These are phyloP conservation scores for Pan paniscus DNA, from an alignment of 2,113 vertebrate genomes.

Conservation along the genomic window DNA sequence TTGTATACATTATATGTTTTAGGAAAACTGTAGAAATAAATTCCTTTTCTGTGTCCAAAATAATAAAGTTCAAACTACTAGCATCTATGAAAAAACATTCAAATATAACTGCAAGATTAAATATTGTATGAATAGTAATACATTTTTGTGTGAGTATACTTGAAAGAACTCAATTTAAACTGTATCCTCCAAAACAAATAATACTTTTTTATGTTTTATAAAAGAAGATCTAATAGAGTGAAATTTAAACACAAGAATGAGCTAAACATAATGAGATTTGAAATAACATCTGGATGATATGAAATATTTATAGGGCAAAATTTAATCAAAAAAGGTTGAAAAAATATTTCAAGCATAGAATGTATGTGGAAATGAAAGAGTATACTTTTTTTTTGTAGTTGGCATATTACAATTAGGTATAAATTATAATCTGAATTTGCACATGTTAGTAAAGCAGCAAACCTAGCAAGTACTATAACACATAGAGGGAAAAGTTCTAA, in stretches of 20 bases:
- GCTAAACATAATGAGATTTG: not conserved
- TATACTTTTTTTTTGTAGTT: not conserved
- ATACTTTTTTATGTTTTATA: not conserved
- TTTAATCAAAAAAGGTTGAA: not conserved
- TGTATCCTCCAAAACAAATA: slow-evolving; percentile 4
- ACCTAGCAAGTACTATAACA: rapidly evolving
- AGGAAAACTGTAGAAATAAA: not conserved
- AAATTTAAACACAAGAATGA: not conserved
- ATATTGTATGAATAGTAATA: not conserved
- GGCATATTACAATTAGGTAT: not conserved
- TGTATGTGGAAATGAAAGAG: not conserved
- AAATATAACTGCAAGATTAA: not conserved
- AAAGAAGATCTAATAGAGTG: not conserved
- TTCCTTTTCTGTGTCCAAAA: not conserved
- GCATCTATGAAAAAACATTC: not conserved
- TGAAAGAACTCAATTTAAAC: not conserved
- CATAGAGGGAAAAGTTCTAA: not conserved
- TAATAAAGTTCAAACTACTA: not conserved
- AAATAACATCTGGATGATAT: not conserved
- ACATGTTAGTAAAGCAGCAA: not conserved
- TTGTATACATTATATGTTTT: not conserved
- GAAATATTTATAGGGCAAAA: not conserved
- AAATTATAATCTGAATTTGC: not conserved
- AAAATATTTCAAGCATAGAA: not conserved
- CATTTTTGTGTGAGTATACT: not conserved